Base-by-base conservation (phyloP, 2,113 vertebrate species). In the Gavialis gangeticus region DNA sequence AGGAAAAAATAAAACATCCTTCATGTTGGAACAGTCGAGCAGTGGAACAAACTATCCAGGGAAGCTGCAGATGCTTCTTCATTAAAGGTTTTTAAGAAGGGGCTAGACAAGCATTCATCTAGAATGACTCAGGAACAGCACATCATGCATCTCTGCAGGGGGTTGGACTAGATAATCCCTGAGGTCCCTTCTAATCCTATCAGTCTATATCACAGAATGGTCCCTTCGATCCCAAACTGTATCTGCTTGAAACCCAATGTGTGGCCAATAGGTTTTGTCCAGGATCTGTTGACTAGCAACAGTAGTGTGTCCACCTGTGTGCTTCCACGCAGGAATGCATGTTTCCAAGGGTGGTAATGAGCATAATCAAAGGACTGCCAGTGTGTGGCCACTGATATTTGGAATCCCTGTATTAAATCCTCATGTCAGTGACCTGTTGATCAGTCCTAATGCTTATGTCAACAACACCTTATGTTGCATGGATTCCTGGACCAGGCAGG, bases 391-490 rank as follows among this genome's bases (percentile, higher is more conserved):
- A 93, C 83, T 75, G 22, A 1, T 95, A 93, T 94, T 97, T 97
- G 92, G 91, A 81, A 96, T 95, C 91, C 95, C 89, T 96, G 95
- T 95, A 93, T 96, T 95, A 85, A 25, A 95, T 94, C 92, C 96
- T 96, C 93, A 93, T 95, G 96, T 95, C 97, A 97, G 88, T 97
- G 95, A 94, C 95, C 95, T 97, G 91, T 97, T 97, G 96, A 63
- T 95, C 93, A 94, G 91, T 96, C 94, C 93, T 97, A 97, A 96
- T 96, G 96, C 97, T 96, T 97, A 87, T 97, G 95, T 98, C 97
- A 98, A 98, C 96, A 97, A 87, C 63, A 95, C 96, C 87, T 97
- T 97, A 97, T 87, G 87, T 97, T 98, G 97, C 96, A 91, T 93
- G 95, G 96, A 93, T 96, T 95, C 95, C 94, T 93, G 85, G 94